These are phyloP conservation scores for Drosophila melanica DNA, from an alignment of 1,140 invertebrate species.

Conservation along the genomic window DNA sequence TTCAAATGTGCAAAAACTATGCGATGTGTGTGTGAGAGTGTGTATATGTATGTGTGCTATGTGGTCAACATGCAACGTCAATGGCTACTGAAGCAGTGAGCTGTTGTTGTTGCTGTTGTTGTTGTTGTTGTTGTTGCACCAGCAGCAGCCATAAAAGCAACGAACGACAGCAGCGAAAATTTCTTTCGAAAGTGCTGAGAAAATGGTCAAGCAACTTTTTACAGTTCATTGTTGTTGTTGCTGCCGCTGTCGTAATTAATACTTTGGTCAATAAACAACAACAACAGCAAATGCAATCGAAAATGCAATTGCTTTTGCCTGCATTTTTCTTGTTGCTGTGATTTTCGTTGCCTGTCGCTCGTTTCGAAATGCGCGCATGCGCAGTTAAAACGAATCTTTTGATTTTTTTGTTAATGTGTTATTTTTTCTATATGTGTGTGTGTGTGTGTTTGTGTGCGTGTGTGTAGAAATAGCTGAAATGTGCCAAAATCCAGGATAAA, in stretches of 20 bases:
- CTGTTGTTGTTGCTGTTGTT: conserved; percentile 20
- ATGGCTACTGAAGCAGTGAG: conserved; percentile 46
- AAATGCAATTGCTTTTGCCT: conserved; percentile 12
- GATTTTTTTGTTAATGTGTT: conserved; percentile 27
- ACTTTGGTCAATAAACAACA: conserved; percentile 41
- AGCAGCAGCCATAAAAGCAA: conserved; percentile 28
- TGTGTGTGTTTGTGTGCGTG: conserved; percentile 4
- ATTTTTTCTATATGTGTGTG: neutral
- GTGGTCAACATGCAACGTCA: conserved; percentile 64
- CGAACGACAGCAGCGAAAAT: conserved; percentile 30
- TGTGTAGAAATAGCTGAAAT: conserved; percentile 35
- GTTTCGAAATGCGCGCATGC: conserved; percentile 45
- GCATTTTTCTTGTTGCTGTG: neutral
- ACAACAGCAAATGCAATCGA: conserved; percentile 30
- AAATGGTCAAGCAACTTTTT: conserved; percentile 49
- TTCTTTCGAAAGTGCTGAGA: conserved; percentile 53
- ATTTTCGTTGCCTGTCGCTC: conserved; percentile 5
- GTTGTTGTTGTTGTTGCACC: neutral
- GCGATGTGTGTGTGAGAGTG: conserved; percentile 13
- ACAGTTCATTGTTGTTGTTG: conserved; percentile 26
- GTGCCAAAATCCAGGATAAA: conserved; percentile 23
- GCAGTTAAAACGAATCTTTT: conserved; percentile 20
- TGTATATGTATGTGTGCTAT: conserved; percentile 28
- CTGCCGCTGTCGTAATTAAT: conserved; percentile 39
- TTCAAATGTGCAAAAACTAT: conserved; percentile 48